phyloP scores from a whole-genome alignment of 2,888 invertebrate species.

The Scaeva pyrastri region DNA sequence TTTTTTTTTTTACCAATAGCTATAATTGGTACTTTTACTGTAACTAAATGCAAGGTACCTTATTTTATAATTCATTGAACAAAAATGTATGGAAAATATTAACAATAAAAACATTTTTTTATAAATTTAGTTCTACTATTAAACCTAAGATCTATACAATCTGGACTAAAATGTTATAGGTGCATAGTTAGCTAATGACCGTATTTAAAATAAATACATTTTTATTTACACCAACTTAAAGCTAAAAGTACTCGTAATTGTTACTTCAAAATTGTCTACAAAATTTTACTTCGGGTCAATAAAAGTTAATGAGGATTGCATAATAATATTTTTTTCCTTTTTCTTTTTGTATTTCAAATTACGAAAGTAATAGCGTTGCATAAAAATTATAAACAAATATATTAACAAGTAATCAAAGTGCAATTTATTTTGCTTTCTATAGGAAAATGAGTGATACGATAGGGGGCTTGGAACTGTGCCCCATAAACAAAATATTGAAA shows the following conservation, averaged over 20 bases:
- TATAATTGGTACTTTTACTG: no score
- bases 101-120: no score
- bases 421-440: constrained; percentile 1
- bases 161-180: no score
- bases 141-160: no score
- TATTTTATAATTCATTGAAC: no score
- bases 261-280: not conserved
- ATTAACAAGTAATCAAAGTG: constrained; percentile 11
- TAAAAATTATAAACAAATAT: not conserved
- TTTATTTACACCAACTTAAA: not conserved
- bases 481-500: constrained; percentile 1
- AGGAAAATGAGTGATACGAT: not conserved
- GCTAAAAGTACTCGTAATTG: not conserved
- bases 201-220: not conserved
- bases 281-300: not conserved
- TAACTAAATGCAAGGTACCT: no score
- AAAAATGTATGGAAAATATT: no score
- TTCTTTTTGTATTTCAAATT: not conserved
- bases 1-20: no score
- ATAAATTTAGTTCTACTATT: no score
- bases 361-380: not conserved
- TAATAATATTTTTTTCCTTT: not conserved
- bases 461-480: not conserved
- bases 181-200: no score
- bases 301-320: not conserved